Conservation (phyloP, 2,888 invertebrate genomes). For the Notocelia uddmanniana region DNA sequence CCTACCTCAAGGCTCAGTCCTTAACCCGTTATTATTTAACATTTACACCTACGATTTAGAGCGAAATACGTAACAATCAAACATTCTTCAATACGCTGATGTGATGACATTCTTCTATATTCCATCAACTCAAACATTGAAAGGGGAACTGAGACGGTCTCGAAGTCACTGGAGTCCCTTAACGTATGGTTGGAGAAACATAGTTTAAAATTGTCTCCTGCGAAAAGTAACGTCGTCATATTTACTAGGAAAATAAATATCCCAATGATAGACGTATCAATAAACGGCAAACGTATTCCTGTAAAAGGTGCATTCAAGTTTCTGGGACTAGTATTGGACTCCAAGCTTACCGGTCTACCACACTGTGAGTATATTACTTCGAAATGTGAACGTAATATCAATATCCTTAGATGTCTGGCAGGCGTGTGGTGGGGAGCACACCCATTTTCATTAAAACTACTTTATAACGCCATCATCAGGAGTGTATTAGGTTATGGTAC, state of each 20-base stretch:
- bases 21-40: slow-evolving; percentile 47
- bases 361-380: not conserved
- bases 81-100: slow-evolving; percentile 49
- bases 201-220: not conserved
- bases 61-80: slow-evolving; percentile 8
- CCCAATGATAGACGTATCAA: not conserved
- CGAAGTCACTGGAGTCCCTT: not conserved
- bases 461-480: slow-evolving; percentile 11
- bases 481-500: slow-evolving; percentile 12
- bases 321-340: slow-evolving; percentile 3
- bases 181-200: not conserved
- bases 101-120: slow-evolving; percentile 38
- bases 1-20: slow-evolving; percentile 49
- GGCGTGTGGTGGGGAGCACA: slow-evolving; percentile 23
- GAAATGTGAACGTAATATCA: slow-evolving; percentile 7
- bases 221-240: not conserved
- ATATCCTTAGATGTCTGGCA: slow-evolving; percentile 11
- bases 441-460: not conserved
- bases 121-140: not conserved
- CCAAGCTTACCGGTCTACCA: not conserved
- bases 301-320: not conserved
- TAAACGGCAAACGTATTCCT: not conserved
- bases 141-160: not conserved
- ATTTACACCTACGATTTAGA: slow-evolving; percentile 46
- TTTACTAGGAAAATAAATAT: not conserved